These are phyloP conservation scores for Osmoderma eremita DNA, from an alignment of 2,888 invertebrate species.

Conservation along the genomic window DNA sequence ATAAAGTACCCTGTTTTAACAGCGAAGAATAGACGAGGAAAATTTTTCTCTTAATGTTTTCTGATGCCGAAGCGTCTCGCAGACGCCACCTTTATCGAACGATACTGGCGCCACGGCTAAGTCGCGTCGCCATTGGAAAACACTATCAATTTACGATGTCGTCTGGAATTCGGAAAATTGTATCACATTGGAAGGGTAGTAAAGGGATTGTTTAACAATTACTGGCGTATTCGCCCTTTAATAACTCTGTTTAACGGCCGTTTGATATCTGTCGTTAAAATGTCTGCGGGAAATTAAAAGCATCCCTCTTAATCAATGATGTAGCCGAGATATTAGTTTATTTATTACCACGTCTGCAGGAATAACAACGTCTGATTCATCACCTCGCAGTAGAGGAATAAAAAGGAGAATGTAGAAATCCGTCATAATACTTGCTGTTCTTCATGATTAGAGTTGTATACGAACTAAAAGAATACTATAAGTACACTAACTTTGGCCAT, in stretches of 20 bases:
- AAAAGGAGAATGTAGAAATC: too few relatives aligned
- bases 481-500: too few relatives aligned
- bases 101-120: slow-evolving; percentile 57
- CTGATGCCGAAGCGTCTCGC: slow-evolving; percentile 53
- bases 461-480: too few relatives aligned
- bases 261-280: slow-evolving; percentile 2
- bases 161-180: slow-evolving; percentile 52
- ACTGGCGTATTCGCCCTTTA: slow-evolving; percentile 6
- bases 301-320: too few relatives aligned
- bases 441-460: too few relatives aligned
- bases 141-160: slow-evolving; percentile 57
- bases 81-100: slow-evolving; percentile 58
- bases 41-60: slow-evolving; percentile 46
- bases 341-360: too few relatives aligned
- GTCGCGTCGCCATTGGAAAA: slow-evolving; percentile 55
- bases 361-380: too few relatives aligned
- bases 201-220: slow-evolving; percentile 23
- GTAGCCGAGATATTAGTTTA: background rate
- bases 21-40: slow-evolving; percentile 13
- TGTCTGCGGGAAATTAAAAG: too few relatives aligned
- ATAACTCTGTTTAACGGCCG: background rate
- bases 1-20: slow-evolving; percentile 8
- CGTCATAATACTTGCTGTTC: too few relatives aligned
- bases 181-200: slow-evolving; percentile 47
- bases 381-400: too few relatives aligned